Conservation (phyloP, 2,888 invertebrate genomes). For the Seira musarum region DNA sequence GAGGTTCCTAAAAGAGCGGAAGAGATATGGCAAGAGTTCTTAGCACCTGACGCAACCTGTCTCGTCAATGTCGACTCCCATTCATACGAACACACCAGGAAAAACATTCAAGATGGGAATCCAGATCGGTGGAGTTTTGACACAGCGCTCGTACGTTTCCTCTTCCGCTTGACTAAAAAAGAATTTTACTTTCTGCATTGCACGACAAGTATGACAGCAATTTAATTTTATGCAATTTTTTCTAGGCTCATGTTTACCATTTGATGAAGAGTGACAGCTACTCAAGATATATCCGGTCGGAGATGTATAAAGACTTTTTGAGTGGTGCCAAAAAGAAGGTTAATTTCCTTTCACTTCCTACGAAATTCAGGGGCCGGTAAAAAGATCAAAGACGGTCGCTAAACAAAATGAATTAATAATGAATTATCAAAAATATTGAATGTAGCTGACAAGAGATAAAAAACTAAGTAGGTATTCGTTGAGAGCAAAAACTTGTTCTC, state of each 20-base stretch:
- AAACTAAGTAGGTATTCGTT: not conserved
- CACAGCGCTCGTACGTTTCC: conserved; percentile 87
- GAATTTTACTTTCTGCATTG: not conserved
- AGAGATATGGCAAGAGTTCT: conserved; percentile 94
- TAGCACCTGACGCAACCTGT: conserved; percentile 94
- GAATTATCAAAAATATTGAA: not conserved
- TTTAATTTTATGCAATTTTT: conserved; percentile 18
- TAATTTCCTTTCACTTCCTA: conserved; percentile 69
- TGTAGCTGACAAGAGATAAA: not conserved
- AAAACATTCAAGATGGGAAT: conserved; percentile 79
- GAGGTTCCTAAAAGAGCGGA: conserved; percentile 82
- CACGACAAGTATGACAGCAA: not conserved
- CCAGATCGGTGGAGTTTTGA: conserved; percentile 97
- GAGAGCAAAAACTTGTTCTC: conserved; percentile 3
- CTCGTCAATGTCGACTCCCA: conserved; percentile 98
- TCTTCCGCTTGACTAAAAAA: not conserved
- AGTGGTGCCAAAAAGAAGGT: conserved; percentile 98
- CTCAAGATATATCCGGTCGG: conserved; percentile 96
- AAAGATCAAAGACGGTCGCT: not conserved
- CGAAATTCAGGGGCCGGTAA: conserved; percentile 68
- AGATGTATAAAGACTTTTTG: conserved; percentile 98
- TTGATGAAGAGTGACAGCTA: conserved; percentile 99
- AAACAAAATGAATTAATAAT: not conserved
- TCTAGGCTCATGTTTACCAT: conserved; percentile 96
- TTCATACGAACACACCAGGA: conserved; percentile 87